These are phyloP conservation scores for Acanthochromis polyacanthus DNA, from an alignment of 2,113 vertebrate genomes.

Conservation along the genomic window DNA sequence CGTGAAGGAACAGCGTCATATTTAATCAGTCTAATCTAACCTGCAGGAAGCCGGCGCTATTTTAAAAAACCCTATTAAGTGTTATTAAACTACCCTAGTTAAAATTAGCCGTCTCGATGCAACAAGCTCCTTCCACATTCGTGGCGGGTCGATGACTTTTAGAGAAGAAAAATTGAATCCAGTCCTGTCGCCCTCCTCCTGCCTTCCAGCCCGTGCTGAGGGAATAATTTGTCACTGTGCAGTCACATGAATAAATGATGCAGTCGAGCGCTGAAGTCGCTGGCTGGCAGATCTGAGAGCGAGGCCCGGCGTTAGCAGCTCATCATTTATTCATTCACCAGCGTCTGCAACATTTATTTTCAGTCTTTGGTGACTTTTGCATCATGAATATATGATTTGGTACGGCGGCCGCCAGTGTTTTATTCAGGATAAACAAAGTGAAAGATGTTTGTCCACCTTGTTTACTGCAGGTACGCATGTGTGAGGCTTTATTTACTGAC, in stretches of 20 bases:
- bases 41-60: constrained; percentile 7
- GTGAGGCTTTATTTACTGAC: neutral
- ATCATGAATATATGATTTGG: neutral
- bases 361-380: constrained; percentile 35
- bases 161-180: constrained; percentile 44
- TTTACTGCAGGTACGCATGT: neutral
- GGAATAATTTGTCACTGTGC: constrained; percentile 63
- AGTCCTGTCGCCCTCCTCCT: constrained; percentile 38
- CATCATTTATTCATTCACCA: constrained; percentile 64
- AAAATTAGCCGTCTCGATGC: constrained; percentile 22
- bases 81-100: constrained; percentile 47
- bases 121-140: neutral
- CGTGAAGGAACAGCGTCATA: constrained; percentile 9
- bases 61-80: constrained; percentile 10
- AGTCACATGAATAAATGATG: constrained; percentile 72
- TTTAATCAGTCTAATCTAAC: constrained; percentile 15
- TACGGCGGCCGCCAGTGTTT: neutral
- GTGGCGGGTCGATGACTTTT: constrained; percentile 17
- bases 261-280: constrained; percentile 22
- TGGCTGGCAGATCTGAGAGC: constrained; percentile 47
- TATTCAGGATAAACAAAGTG: neutral
- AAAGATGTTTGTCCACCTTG: neutral
- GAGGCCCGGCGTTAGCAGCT: constrained; percentile 23
- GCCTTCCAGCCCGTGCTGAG: constrained; percentile 60
- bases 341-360: constrained; percentile 28